Evolutionary conservation across 1,140 invertebrate genomes (phyloP).

Genomic region (Ips nitidus): DNA sequence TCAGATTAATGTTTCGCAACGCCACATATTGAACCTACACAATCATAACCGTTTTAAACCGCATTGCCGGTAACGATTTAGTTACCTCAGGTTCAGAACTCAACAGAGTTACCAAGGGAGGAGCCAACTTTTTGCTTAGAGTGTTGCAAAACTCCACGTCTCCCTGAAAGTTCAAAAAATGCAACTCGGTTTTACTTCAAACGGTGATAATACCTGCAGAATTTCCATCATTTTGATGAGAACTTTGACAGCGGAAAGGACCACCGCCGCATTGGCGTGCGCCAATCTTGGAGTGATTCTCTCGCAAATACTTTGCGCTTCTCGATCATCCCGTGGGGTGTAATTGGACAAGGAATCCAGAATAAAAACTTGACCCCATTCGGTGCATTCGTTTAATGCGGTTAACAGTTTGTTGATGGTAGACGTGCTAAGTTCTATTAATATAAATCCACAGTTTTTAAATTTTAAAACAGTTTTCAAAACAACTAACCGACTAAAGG

Average conservation of each 20-base stretch:
- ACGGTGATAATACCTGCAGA: conserved; percentile 60
- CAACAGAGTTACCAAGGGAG: conserved; percentile 96
- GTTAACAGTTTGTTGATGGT: conserved; percentile 99
- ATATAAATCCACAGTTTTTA: conserved; percentile 2
- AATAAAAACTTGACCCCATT: conserved; percentile 99
- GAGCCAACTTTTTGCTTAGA: conserved; percentile 95
- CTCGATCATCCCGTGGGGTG: conserved; percentile 93
- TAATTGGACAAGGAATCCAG: conserved; percentile 98
- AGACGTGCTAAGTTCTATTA: conserved; percentile 88
- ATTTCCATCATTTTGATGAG: conserved; percentile 99
- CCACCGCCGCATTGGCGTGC: conserved; percentile 99
- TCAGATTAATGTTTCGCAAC: conserved; percentile 96
- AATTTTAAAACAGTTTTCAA: not conserved
- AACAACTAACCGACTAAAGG: conserved; percentile 69
- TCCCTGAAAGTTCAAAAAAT: conserved; percentile 46
- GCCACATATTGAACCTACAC: conserved; percentile 92
- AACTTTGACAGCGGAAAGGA: conserved; percentile 95
- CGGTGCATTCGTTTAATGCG: conserved; percentile 98
- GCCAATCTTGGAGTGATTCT: conserved; percentile 96
- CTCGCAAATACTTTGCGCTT: conserved; percentile 99
- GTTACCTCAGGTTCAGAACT: conserved; percentile 91
- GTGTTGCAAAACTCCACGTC: conserved; percentile 94
- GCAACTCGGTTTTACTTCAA: not conserved
- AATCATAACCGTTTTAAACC: not conserved
- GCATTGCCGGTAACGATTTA: no score